Evolutionary conservation across 2,888 invertebrate genomes (phyloP), one percentile per base, ranked within the genome.

Genomic region (Ganaspis brasiliensis): DNA sequence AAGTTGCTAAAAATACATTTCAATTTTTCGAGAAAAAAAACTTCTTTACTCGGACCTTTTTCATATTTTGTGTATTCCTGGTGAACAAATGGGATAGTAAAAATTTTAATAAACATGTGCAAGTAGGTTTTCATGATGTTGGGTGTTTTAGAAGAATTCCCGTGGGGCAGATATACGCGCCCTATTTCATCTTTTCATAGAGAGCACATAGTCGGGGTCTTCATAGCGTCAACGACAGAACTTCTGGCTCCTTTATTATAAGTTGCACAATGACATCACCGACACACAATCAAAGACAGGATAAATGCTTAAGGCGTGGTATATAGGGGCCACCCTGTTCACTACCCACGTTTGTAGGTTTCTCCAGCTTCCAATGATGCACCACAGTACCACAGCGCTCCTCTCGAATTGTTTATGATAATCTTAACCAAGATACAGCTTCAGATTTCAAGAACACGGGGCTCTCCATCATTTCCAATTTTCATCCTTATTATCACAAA

Each of bases 181-280:
- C 67, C 67, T 45, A 67, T 67, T 67, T 45, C 9, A 67, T 26
- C 67, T 67, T 40, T 45, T 67, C 45, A 67, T 67, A 67, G 21
- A 56, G 56, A 63, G 63, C 24, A 59, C 16, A n/a, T 59, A n/a
- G 59, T 35, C 40, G 63, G 56, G 55, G 35, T 10, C 59, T 63
- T 75, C 55, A 59, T 73, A 21, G 73, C 55, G 78, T 78, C 76
- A 74, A 73, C 76, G 77, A 74, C 79, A 73, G 76, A 73, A 76
- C 75, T 57, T 37, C 79, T 73, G 79, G 77, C 71, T 78, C 79
- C 76, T 82, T 83, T 67, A 67, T 82, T 82, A 82, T 82, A 80
- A 81, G 79, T 72, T 40, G 57, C 75, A 71, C 49, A 72, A 73
- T 76, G 71, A 75, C 81, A 76, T 73, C 76, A 75, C 56, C 72